Percentiles rank a stretch among this genome's conserved stretches.
Evolutionary conservation across 2,888 invertebrate genomes (phyloP).

Genomic region (Drosophila neutralis): DNA sequence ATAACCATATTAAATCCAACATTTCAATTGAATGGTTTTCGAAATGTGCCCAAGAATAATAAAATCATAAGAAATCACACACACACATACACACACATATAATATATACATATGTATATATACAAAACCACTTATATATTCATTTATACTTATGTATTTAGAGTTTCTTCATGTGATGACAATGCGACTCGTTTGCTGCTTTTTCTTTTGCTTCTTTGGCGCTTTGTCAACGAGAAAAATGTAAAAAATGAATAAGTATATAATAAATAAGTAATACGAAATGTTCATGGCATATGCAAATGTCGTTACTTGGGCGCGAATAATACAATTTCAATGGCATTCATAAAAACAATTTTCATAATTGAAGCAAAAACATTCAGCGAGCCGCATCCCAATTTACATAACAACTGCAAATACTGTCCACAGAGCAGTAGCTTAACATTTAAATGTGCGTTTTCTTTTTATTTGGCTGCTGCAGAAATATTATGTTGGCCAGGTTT

Average conservation of each 20-base stretch:
- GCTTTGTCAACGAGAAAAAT: neutral
- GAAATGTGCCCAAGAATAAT: neutral
- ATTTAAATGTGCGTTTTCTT: constrained; percentile 15
- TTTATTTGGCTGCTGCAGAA: constrained; percentile 1
- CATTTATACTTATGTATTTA: constrained; percentile 12
- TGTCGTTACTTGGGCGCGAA: constrained; percentile 69
- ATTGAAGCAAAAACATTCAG: constrained; percentile 67
- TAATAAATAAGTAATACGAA: constrained; percentile 30
- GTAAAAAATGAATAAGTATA: constrained; percentile 7
- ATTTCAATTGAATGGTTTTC: constrained; percentile 43
- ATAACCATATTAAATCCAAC: constrained; percentile 63
- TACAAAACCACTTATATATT: constrained; percentile 1
- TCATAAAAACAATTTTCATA: constrained; percentile 76
- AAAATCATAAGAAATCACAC: neutral
- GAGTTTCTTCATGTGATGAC: constrained; percentile 26
- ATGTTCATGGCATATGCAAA: constrained; percentile 62
- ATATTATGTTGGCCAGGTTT: constrained; percentile 32
- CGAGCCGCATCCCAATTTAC: constrained; percentile 55
- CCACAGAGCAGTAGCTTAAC: constrained; percentile 53
- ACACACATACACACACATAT: neutral
- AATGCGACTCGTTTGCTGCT: constrained; percentile 26
- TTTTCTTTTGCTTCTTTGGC: neutral
- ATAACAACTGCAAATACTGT: constrained; percentile 36
- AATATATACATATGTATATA: neutral
- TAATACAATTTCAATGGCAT: constrained; percentile 78